Percentiles rank a stretch among this genome's conserved stretches.
Conservation (phyloP, 2,113 vertebrate genomes). For the Heptranchias perlo region DNA sequence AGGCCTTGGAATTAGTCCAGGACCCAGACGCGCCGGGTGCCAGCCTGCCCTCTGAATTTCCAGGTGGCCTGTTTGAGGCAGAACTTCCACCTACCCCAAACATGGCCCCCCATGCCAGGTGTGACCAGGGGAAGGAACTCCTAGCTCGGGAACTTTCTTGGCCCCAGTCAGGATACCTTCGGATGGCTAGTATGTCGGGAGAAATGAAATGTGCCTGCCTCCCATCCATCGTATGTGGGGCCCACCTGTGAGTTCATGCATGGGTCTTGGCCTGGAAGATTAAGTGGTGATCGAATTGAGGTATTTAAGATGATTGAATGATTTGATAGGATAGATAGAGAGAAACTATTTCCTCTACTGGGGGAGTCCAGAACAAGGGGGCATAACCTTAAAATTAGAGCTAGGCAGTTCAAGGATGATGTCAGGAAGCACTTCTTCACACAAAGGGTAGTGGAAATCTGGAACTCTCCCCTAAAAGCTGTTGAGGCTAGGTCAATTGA, state of each 20-base stretch:
- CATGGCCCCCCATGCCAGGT: background rate
- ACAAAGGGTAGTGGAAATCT: no score
- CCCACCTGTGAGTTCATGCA: background rate
- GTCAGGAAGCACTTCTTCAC: no score
- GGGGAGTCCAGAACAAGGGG: no score
- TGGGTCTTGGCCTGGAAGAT: background rate
- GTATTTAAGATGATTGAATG: no score
- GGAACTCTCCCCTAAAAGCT: no score
- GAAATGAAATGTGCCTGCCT: background rate
- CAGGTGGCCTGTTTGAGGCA: background rate
- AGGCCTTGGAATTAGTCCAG: background rate
- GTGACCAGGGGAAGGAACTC: background rate
- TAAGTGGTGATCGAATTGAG: no score
- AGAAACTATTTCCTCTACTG: no score
- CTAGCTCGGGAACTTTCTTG: background rate
- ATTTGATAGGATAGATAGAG: no score
- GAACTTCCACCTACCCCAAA: background rate
- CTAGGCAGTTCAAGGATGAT: no score
- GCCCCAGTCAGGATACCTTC: background rate
- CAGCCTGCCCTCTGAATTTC: background rate
- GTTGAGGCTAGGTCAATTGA: no score
- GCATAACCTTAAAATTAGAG: no score
- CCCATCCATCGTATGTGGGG: background rate
- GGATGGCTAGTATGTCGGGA: background rate
- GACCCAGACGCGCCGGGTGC: background rate